Conservation (phyloP, 1,140 invertebrate genomes). For the Philaenus spumarius region DNA sequence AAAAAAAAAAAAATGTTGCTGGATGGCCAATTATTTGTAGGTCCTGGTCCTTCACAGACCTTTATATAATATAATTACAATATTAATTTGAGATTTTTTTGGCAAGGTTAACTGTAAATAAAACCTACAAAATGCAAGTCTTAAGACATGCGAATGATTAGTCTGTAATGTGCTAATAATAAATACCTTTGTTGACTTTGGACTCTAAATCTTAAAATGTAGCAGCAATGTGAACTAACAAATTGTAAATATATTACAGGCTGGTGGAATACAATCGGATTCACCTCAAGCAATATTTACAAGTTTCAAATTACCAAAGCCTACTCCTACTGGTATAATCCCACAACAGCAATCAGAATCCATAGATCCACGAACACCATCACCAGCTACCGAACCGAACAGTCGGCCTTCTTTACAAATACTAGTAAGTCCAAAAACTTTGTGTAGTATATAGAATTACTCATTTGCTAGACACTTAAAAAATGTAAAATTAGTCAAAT, state of each 20-base stretch:
- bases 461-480: neutral
- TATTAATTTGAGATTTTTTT: too few relatives aligned
- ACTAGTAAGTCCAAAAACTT: constrained; percentile 13
- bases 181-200: too few relatives aligned
- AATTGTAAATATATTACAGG: constrained; percentile 18
- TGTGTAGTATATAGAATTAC: neutral
- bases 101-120: too few relatives aligned
- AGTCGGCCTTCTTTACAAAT: constrained; percentile 13
- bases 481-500: too few relatives aligned
- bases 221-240: neutral
- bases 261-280: constrained; percentile 43
- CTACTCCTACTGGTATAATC: constrained; percentile 31
- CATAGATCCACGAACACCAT: constrained; percentile 18
- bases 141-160: too few relatives aligned
- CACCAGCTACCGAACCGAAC: constrained; percentile 14
- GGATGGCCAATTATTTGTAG: too few relatives aligned
- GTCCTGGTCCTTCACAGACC: too few relatives aligned
- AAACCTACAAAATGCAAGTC: too few relatives aligned
- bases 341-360: constrained; percentile 34
- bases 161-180: too few relatives aligned
- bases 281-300: constrained; percentile 88
- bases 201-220: too few relatives aligned
- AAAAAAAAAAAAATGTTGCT: too few relatives aligned
- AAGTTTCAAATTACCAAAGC: constrained; percentile 84
- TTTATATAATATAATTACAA: too few relatives aligned